phyloP scores from a whole-genome alignment of 2,797 vertebrate species.

The Pipistrellus pipistrellus region DNA sequence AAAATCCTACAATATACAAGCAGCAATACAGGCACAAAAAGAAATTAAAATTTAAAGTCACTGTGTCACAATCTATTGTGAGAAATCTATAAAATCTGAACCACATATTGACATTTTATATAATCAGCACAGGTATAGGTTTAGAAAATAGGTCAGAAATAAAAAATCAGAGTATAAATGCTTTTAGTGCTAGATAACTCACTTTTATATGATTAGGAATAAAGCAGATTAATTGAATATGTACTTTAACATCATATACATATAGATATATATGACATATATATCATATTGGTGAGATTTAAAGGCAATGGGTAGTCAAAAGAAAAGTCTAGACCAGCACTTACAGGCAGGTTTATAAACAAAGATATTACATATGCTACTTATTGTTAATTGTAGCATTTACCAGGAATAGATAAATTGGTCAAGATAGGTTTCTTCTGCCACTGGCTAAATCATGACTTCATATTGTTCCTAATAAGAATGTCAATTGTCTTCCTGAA shows the following conservation, averaged over 20 bases:
- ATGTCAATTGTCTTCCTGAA: neutral
- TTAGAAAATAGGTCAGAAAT: slow-evolving; percentile 53
- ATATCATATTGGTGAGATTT: neutral
- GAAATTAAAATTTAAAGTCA: slow-evolving; percentile 4
- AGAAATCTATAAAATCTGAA: slow-evolving; percentile 51
- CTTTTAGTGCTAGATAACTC: neutral
- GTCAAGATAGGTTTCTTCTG: neutral
- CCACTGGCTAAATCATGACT: neutral
- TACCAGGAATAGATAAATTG: neutral
- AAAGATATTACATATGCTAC: neutral
- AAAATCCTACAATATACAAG: neutral
- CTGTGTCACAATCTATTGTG: neutral
- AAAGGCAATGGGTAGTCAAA: neutral
- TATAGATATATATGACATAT: neutral
- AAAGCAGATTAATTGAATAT: neutral
- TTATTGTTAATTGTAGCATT: neutral
- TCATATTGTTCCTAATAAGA: neutral
- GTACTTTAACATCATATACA: neutral
- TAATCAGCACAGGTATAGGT: slow-evolving; percentile 46
- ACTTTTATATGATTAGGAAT: slow-evolving; percentile 15
- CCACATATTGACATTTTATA: slow-evolving; percentile 13
- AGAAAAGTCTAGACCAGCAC: neutral
- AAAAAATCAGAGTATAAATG: slow-evolving; percentile 7
- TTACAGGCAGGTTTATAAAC: neutral
- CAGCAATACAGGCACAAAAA: slow-evolving; percentile 20